A percentile compares a stretch with the other conserved stretches of the same genome.
Evolutionary conservation across 1,140 invertebrate genomes (phyloP).

Genomic region (Pseudomyrmex pallidus): DNA sequence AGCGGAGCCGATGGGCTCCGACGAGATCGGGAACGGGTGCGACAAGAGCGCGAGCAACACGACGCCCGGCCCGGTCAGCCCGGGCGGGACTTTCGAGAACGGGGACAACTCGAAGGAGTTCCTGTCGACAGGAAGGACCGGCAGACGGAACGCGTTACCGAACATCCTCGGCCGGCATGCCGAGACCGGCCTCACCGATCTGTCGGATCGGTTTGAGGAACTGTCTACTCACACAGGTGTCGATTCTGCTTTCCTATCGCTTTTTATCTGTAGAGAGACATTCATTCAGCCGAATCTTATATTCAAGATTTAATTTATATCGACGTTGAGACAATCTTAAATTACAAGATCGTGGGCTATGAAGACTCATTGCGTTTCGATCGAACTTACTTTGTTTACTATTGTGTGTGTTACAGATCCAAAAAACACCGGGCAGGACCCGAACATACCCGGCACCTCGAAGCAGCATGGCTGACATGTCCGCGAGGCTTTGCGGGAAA

Average conservation of each 20-base stretch:
- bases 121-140: constrained; percentile 91
- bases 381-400: too few species aligned
- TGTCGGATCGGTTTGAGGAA: constrained; percentile 89
- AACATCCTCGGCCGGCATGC: constrained; percentile 89
- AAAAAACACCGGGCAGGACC: constrained; percentile 43
- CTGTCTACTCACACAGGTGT: constrained; percentile 85
- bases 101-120: constrained; percentile 88
- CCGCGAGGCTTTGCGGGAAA: background rate
- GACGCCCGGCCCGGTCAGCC: constrained; percentile 74
- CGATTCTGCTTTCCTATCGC: background rate
- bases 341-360: too few species aligned
- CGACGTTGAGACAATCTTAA: too few species aligned
- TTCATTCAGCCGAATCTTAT: too few species aligned
- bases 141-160: constrained; percentile 92
- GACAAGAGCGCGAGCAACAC: constrained; percentile 18
- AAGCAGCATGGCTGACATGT: constrained; percentile 72
- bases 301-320: too few species aligned
- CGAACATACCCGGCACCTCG: constrained; percentile 60
- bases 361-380: too few species aligned
- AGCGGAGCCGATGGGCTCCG: constrained; percentile 78
- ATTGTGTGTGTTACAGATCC: constrained; percentile 61
- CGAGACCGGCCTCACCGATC: constrained; percentile 88
- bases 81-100: constrained; percentile 74
- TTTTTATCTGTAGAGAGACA: too few species aligned
- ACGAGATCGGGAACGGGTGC: constrained; percentile 79